phyloP scores from a whole-genome alignment of 2,113 vertebrate genomes.

The Progne subis region DNA sequence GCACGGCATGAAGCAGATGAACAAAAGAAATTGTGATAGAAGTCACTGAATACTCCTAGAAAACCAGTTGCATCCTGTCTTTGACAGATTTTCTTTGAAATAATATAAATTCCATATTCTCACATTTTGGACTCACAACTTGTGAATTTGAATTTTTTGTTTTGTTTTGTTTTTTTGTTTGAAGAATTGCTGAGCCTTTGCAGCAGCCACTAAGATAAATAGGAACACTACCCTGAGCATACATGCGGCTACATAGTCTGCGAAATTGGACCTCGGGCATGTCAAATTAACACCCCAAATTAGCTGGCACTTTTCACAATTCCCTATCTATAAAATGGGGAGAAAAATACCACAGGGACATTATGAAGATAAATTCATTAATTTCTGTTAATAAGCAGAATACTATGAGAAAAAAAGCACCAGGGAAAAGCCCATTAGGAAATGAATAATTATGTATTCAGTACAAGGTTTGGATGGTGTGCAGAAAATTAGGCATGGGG shows the following conservation, averaged over 20 bases:
- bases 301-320: slow-evolving; percentile 28
- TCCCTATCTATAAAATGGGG: slow-evolving; percentile 13
- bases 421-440: slow-evolving; percentile 42
- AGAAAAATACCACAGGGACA: slow-evolving; percentile 12
- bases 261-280: slow-evolving; percentile 24
- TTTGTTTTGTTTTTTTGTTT: not conserved
- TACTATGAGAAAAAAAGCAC: slow-evolving; percentile 1
- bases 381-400: slow-evolving; percentile 48
- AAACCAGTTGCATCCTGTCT: not conserved
- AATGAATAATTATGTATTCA: slow-evolving; percentile 54
- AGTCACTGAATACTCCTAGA: not conserved
- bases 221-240: not conserved
- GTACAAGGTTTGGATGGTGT: not conserved
- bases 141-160: not conserved
- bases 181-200: not conserved
- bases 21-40: not conserved
- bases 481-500: not conserved
- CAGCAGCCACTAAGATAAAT: not conserved
- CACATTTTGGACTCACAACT: not conserved
- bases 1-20: not conserved
- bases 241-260: not conserved
- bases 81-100: not conserved
- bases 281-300: slow-evolving; percentile 36
- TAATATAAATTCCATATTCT: not conserved
- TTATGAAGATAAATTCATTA: slow-evolving; percentile 61